Evolutionary conservation across 2,113 vertebrate genomes (phyloP).

Genomic region (Podarcis muralis): DNA sequence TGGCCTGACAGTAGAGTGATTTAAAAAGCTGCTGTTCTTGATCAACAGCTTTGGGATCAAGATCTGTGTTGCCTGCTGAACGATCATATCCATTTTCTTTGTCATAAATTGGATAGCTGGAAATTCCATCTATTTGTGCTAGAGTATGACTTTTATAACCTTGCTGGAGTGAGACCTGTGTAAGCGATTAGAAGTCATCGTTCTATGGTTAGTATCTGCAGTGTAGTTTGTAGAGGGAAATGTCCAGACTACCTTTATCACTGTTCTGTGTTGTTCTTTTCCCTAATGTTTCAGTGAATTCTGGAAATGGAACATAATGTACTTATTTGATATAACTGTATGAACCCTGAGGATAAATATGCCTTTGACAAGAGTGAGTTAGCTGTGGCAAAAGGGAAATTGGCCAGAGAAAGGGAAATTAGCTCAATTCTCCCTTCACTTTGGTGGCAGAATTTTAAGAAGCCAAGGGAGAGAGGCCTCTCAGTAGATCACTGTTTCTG

Average conservation of each 20-base stretch:
- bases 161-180: conserved; percentile 30
- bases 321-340: conserved; percentile 1
- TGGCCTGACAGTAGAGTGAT: not conserved
- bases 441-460: conserved; percentile 15
- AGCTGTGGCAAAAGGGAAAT: not conserved
- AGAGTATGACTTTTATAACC: conserved; percentile 15
- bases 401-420: not conserved
- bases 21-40: not conserved
- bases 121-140: not conserved
- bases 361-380: not conserved
- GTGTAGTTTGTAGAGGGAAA: conserved; percentile 9
- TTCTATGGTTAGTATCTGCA: not conserved
- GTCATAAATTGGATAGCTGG: not conserved
- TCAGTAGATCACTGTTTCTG: conserved; percentile 29
- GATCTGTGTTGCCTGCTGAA: not conserved
- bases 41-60: not conserved
- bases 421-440: not conserved
- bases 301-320: not conserved
- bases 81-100: not conserved
- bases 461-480: not conserved
- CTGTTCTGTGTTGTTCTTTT: conserved; percentile 9
- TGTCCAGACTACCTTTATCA: not conserved
- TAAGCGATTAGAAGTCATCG: conserved; percentile 14
- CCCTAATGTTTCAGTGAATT: not conserved
- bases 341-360: not conserved